phyloP scores from a whole-genome alignment of 1,140 invertebrate genomes.

The Drosophila kurseongensis region DNA sequence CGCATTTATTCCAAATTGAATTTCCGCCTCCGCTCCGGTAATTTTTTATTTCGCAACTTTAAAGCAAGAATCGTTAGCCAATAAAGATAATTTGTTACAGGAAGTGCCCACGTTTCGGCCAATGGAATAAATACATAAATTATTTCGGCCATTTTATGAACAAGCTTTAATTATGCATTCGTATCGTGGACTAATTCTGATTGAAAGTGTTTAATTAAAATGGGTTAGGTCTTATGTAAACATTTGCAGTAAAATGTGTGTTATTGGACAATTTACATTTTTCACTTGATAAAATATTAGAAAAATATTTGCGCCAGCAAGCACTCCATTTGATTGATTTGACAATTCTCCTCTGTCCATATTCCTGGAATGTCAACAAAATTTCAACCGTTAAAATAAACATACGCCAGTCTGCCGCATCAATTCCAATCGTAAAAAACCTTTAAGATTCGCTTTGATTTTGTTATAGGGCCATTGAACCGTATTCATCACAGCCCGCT shows the following conservation, averaged over 20 bases:
- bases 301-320: constrained; percentile 22
- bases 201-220: constrained; percentile 30
- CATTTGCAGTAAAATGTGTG: constrained; percentile 1
- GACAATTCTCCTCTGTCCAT: constrained; percentile 14
- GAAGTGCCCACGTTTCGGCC: constrained; percentile 38
- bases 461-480: constrained; percentile 54
- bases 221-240: constrained; percentile 2
- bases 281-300: not conserved
- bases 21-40: constrained; percentile 48
- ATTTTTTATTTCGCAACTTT: constrained; percentile 41
- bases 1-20: constrained; percentile 68
- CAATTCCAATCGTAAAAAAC: constrained; percentile 17
- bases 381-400: constrained; percentile 31
- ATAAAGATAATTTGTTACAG: constrained; percentile 43
- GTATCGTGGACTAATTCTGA: constrained; percentile 5
- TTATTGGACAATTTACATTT: not conserved
- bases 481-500: constrained; percentile 26
- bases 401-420: constrained; percentile 16
- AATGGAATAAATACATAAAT: constrained; percentile 41
- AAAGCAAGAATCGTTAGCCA: constrained; percentile 21
- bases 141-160: constrained; percentile 16
- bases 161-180: constrained; percentile 30
- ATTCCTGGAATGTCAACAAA: constrained; percentile 7
- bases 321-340: constrained; percentile 46
- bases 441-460: constrained; percentile 39